Percentiles rank a stretch among this genome's conserved stretches.
Evolutionary conservation across 1,140 invertebrate species (phyloP).

Genomic region (Drosophila insularis): DNA sequence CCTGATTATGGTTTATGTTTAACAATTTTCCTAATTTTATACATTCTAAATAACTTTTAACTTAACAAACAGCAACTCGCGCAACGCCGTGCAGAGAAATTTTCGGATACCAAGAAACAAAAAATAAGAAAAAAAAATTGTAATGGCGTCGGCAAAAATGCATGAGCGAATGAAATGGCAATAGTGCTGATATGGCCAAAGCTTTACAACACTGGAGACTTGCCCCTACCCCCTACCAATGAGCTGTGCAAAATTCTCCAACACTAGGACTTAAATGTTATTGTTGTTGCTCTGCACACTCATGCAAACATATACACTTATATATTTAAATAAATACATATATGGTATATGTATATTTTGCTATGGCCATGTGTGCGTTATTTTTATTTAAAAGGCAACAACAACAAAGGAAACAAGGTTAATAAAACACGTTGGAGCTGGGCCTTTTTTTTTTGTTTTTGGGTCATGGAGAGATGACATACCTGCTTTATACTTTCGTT

Average conservation of each 20-base stretch:
- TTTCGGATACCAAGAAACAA: conserved; percentile 47
- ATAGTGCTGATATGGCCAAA: conserved; percentile 84
- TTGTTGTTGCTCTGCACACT: conserved; percentile 45
- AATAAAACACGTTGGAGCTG: conserved; percentile 14
- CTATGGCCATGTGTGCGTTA: conserved; percentile 30
- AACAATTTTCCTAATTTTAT: conserved; percentile 34
- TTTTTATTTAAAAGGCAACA: conserved; percentile 9
- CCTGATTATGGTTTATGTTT: conserved; percentile 27
- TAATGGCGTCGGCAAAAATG: conserved; percentile 80
- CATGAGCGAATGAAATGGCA: conserved; percentile 70
- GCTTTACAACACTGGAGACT: conserved; percentile 75
- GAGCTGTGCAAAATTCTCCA: conserved; percentile 49
- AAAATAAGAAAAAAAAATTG: conserved; percentile 43
- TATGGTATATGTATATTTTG: conserved; percentile 21
- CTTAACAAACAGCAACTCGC: conserved; percentile 67
- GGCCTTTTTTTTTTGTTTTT: conserved; percentile 2
- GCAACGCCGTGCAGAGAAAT: conserved; percentile 70
- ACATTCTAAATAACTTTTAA: conserved; percentile 61
- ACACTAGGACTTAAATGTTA: conserved; percentile 48
- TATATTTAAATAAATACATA: neutral
- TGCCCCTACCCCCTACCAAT: conserved; percentile 33
- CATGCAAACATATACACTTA: conserved; percentile 8
- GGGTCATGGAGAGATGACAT: conserved; percentile 47
- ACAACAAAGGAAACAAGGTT: conserved; percentile 40
- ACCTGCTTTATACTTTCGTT: conserved; percentile 83